Evolutionary conservation across 1,140 invertebrate genomes (phyloP).

Genomic region (Brachionus paranguensis): DNA sequence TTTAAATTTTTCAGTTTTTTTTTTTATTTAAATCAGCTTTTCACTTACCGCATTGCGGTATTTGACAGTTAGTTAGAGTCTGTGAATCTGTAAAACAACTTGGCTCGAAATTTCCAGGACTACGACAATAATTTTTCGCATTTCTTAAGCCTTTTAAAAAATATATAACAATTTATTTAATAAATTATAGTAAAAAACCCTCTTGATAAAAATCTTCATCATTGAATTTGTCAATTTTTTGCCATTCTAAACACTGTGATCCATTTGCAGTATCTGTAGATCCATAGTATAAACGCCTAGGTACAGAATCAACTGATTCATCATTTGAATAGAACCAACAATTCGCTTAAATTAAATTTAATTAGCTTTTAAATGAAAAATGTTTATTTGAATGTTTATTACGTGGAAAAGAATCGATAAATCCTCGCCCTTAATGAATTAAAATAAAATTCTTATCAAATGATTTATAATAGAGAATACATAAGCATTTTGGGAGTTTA

Average conservation of each 20-base stretch:
- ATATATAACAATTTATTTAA: not conserved
- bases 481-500: conserved; percentile 7
- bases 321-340: not conserved
- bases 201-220: conserved; percentile 23
- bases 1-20: not conserved
- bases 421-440: not conserved
- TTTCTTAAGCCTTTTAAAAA: not conserved
- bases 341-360: not conserved
- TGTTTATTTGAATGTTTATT: not conserved
- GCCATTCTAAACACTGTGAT: not conserved
- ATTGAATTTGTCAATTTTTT: not conserved
- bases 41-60: not conserved
- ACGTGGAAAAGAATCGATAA: not conserved
- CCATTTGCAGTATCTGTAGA: not conserved
- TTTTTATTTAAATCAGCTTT: not conserved
- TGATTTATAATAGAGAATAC: not conserved
- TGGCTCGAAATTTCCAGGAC: not conserved
- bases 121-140: conserved; percentile 12
- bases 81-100: not conserved
- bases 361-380: no score
- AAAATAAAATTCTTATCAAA: not conserved
- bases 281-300: not conserved
- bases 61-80: not conserved
- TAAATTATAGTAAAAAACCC: not conserved
- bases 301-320: not conserved